Evolutionary conservation across 2,797 vertebrate species (phyloP).

Genomic region (Alauda arvensis): DNA sequence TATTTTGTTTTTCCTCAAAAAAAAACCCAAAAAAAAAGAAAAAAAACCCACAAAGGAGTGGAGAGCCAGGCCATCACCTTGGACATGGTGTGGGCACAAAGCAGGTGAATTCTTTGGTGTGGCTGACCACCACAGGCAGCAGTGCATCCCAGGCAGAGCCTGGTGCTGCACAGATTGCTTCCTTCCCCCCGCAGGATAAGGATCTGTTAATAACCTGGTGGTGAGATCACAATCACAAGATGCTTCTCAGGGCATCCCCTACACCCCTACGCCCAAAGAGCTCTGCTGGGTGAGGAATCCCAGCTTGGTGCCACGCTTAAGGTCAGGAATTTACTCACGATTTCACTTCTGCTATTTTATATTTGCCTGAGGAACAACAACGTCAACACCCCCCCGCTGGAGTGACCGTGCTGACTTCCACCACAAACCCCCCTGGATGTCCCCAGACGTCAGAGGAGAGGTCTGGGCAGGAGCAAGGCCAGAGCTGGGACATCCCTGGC

Average conservation of each 20-base stretch:
- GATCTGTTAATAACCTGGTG: conserved; percentile 15
- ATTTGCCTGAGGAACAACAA: neutral
- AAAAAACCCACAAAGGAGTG: neutral
- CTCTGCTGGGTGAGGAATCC: neutral
- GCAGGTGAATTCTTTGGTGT: neutral
- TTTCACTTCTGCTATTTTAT: conserved; percentile 49
- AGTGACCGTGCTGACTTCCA: neutral
- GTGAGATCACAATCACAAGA: conserved; percentile 21
- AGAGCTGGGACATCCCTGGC: neutral
- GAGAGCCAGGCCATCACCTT: neutral
- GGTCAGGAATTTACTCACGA: conserved; percentile 43
- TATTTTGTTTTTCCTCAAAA: too few species aligned
- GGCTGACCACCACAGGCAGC: neutral
- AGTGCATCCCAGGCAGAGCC: neutral
- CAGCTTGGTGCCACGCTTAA: neutral
- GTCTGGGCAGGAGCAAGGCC: neutral
- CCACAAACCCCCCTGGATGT: neutral
- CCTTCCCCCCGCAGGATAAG: neutral
- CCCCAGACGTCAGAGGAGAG: neutral
- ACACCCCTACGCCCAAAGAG: neutral
- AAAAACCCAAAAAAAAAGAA: neutral
- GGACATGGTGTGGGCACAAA: rapidly evolving
- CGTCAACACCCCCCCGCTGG: neutral
- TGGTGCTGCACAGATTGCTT: neutral
- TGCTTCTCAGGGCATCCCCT: conserved; percentile 31